These are phyloP conservation scores for Drosophila pectinifera DNA, from an alignment of 1,140 invertebrate genomes.

Conservation along the genomic window DNA sequence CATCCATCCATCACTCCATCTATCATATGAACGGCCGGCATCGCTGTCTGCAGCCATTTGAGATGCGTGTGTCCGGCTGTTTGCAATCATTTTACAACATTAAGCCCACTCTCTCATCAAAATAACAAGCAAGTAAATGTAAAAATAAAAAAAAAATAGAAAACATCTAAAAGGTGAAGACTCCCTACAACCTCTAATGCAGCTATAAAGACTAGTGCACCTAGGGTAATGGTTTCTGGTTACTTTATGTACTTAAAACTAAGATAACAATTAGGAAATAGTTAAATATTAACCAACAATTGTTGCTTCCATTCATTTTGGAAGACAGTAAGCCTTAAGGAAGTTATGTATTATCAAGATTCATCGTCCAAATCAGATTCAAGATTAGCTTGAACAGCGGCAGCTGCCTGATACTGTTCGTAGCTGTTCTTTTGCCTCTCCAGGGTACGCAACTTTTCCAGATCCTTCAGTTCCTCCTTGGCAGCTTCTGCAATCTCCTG, in stretches of 20 bases:
- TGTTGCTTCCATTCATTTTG: neutral
- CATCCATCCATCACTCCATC: slow-evolving; percentile 66
- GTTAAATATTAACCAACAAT: slow-evolving; percentile 71
- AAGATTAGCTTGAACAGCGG: slow-evolving; percentile 6
- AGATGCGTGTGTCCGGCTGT: slow-evolving; percentile 12
- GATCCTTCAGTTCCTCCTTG: slow-evolving; percentile 65
- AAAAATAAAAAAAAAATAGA: slow-evolving; percentile 77
- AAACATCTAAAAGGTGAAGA: slow-evolving; percentile 19
- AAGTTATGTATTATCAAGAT: neutral
- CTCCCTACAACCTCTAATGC: too few relatives aligned
- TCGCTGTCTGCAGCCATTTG: slow-evolving; percentile 8
- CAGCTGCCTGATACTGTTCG: slow-evolving; percentile 66
- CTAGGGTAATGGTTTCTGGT: neutral
- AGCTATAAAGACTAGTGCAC: neutral
- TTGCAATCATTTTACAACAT: slow-evolving; percentile 57
- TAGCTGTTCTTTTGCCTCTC: slow-evolving; percentile 63
- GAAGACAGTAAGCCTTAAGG: neutral
- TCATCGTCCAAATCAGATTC: neutral
- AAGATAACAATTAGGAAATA: slow-evolving; percentile 31
- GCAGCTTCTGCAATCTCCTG: slow-evolving; percentile 71
- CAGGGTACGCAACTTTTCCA: slow-evolving; percentile 49
- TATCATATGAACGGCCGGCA: slow-evolving; percentile 39
- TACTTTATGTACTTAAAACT: slow-evolving; percentile 18
- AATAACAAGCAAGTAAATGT: slow-evolving; percentile 82
- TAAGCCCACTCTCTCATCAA: slow-evolving; percentile 68